Evolutionary conservation across 2,888 invertebrate genomes (phyloP), one percentile per base, ranked within the genome.

Genomic region (Xanthia icteritia): DNA sequence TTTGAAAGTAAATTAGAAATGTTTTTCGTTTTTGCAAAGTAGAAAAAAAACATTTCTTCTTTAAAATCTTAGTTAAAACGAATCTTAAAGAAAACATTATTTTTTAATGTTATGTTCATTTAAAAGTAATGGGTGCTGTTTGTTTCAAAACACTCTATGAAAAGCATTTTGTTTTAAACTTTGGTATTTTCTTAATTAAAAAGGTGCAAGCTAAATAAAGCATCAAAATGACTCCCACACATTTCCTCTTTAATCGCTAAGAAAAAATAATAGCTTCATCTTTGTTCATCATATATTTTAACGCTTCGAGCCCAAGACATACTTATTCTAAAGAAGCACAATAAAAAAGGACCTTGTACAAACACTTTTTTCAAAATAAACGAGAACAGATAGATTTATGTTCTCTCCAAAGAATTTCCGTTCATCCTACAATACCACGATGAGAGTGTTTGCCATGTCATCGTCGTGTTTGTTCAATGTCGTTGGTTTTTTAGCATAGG

Each of bases 371-470:
- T 23, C 3, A 0, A n/a, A 76, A 17, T 31, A 39, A 23, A 48
- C 11, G 20, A 39, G 2, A 20, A n/a, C 56, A 17, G 36, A 31
- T 36, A n/a, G 36, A 48, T 42, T 31, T 39, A 31, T 67, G 76
- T 27, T 60, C 20, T 8, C 20, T 31, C 48, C 48, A 36, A 58
- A 17, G 31, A 72, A 13, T 61, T 61, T 73, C 23, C 36, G 23
- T 66, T 56, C 36, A 39, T n/a, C 20, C 51, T 61, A 60, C 42
- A 83, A 68, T 45, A 68, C 27, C 42, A 54, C 27, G 56, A 65
- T 31, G 45, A 13, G 31, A 83, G 60, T 86, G 81, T 77, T 86
- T 86, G 77, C 48, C 5, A 48, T 60, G 56, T 61, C 65, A 42
- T 56, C 39, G 60, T 58, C 36, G 48, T 74, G 69, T 84, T 86